A percentile compares a stretch with the other conserved stretches of the same genome.
These are phyloP conservation scores for Megamerina dolium DNA, from an alignment of 2,888 invertebrate genomes.

Conservation along the genomic window DNA sequence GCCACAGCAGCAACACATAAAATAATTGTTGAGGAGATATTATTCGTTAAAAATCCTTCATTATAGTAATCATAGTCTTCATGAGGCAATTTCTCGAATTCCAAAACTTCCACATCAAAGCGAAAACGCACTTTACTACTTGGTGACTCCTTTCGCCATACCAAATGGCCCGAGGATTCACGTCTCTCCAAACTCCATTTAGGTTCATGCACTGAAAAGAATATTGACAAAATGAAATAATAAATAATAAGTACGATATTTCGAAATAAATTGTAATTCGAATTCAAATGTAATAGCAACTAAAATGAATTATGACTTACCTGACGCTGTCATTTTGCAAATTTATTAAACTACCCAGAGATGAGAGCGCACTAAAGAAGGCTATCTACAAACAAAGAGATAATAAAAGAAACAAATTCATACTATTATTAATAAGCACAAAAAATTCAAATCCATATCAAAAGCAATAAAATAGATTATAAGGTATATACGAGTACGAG, in stretches of 20 bases:
- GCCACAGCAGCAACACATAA: slow-evolving; percentile 46
- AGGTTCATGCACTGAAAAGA: slow-evolving; percentile 41
- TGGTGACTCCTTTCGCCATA: slow-evolving; percentile 49
- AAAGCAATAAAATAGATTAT: too few species aligned
- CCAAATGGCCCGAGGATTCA: slow-evolving; percentile 48
- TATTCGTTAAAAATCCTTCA: slow-evolving; percentile 31
- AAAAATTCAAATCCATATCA: too few species aligned
- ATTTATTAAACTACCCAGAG: too few species aligned
- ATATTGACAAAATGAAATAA: neutral
- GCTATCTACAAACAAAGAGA: too few species aligned
- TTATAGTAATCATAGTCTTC: slow-evolving; percentile 38
- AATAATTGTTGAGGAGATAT: slow-evolving; percentile 38
- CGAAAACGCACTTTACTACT: slow-evolving; percentile 50
- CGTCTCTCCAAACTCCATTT: slow-evolving; percentile 50
- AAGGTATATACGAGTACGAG: too few species aligned
- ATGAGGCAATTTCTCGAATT: slow-evolving; percentile 47
- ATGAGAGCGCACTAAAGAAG: too few species aligned
- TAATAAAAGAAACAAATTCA: too few species aligned
- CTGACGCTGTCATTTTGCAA: too few species aligned
- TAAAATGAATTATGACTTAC: too few species aligned
- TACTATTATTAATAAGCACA: too few species aligned
- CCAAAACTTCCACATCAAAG: slow-evolving; percentile 50
- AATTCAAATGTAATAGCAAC: too few species aligned
- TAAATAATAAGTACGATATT: neutral
- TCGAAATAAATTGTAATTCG: too few species aligned